A percentile compares a stretch with the other conserved stretches of the same genome.
phyloP scores from a whole-genome alignment of 2,888 invertebrate genomes.

The Aquatica leii region DNA sequence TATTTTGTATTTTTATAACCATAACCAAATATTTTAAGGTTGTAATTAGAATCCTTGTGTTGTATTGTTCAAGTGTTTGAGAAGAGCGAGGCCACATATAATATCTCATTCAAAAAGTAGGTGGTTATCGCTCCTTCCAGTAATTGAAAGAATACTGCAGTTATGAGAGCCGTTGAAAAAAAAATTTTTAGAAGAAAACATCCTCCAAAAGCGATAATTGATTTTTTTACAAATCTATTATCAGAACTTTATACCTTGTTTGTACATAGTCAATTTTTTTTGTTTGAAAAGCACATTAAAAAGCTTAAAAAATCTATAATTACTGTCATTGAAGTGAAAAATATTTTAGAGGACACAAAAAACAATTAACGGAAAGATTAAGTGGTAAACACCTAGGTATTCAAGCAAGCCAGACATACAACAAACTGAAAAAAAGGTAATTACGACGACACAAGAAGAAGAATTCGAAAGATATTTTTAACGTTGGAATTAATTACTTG shows the following conservation, averaged over 20 bases:
- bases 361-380: conserved; percentile 11
- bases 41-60: no score
- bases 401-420: not conserved
- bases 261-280: conserved; percentile 14
- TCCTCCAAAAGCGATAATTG: conserved; percentile 18
- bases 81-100: not conserved
- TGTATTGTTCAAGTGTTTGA: no score
- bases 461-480: no score
- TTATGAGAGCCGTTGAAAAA: conserved; percentile 24
- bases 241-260: conserved; percentile 8
- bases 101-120: no score
- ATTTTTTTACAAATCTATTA: conserved; percentile 9
- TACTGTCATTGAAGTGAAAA: conserved; percentile 14
- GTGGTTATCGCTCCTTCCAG: not conserved
- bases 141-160: conserved; percentile 28
- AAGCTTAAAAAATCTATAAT: not conserved
- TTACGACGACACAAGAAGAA: no score
- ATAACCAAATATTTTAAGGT: no score
- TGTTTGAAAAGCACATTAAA: conserved; percentile 11
- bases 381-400: conserved; percentile 2
- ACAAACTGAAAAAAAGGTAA: not conserved
- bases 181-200: conserved; percentile 21
- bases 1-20: no score
- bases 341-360: no score
- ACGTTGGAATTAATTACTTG: no score